A percentile compares a stretch with the other conserved stretches of the same genome.
Evolutionary conservation across 2,113 vertebrate genomes (phyloP).

Genomic region (Pristiophorus japonicus): DNA sequence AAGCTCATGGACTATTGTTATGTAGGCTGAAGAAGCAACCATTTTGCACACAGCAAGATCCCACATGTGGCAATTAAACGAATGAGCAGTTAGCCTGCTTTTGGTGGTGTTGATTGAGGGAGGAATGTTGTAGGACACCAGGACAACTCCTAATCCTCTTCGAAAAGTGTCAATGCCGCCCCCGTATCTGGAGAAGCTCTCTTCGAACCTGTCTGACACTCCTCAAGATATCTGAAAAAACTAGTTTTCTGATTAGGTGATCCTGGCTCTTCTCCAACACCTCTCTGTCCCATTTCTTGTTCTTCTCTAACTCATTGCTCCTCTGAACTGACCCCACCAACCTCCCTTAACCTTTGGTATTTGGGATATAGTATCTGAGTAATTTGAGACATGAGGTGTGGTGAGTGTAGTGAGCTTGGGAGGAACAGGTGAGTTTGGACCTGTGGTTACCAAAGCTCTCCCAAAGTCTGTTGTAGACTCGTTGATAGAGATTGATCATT

Average conservation of each 20-base stretch:
- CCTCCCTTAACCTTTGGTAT: neutral
- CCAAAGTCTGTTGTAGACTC: neutral
- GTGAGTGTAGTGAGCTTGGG: neutral
- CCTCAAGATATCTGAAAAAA: neutral
- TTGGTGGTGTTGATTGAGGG: neutral
- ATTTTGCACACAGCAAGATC: neutral
- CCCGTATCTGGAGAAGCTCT: neutral
- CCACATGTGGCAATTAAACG: neutral
- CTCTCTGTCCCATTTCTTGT: neutral
- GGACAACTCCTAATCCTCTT: neutral
- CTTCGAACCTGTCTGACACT: neutral
- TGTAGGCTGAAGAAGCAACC: neutral
- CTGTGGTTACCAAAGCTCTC: neutral
- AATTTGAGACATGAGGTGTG: neutral
- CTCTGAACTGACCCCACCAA: neutral
- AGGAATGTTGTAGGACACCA: neutral
- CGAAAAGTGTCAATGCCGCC: neutral
- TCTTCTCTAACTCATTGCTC: neutral
- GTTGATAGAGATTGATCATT: neutral
- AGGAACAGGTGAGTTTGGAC: neutral
- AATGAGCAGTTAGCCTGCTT: neutral
- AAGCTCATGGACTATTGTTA: neutral
- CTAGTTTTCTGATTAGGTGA: neutral
- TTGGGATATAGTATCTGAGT: neutral
- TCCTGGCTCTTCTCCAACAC: neutral